Conservation (phyloP, 2,113 vertebrate genomes). For the Apaloderma vittatum region DNA sequence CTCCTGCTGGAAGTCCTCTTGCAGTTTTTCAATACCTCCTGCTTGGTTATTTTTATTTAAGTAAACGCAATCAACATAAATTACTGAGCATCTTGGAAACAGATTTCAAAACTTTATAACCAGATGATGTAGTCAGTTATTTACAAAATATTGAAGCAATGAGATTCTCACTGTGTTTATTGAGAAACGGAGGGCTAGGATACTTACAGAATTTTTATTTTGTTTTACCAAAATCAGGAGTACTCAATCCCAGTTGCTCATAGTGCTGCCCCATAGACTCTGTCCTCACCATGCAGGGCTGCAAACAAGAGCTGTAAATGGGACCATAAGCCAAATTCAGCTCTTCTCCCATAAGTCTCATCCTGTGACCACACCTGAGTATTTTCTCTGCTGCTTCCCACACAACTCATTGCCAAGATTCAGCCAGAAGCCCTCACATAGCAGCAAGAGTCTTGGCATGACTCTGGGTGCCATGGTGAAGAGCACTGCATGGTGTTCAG, state of each 20-base stretch:
- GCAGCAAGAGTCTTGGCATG: rapidly evolving
- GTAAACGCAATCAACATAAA: background rate
- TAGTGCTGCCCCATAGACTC: rapidly evolving
- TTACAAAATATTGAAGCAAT: background rate
- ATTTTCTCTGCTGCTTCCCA: background rate
- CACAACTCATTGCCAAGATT: background rate
- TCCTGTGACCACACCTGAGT: background rate
- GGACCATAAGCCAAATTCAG: background rate
- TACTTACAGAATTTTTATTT: background rate
- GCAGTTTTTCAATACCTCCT: background rate
- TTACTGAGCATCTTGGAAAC: background rate
- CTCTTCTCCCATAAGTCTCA: background rate
- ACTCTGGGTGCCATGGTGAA: background rate
- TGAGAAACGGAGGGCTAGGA: background rate
- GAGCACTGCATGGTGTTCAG: background rate
- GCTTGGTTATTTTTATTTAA: background rate
- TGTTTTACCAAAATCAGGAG: background rate
- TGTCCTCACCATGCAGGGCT: rapidly evolving
- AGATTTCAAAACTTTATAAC: background rate
- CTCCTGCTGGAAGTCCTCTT: background rate
- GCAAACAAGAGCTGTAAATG: background rate
- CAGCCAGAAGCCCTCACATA: background rate
- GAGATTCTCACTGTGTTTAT: background rate
- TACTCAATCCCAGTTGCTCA: background rate
- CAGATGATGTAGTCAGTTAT: background rate